A percentile compares a stretch with the other conserved stretches of the same genome.
Conservation (phyloP, 2,113 vertebrate species). For the Lepisosteus osseus region DNA sequence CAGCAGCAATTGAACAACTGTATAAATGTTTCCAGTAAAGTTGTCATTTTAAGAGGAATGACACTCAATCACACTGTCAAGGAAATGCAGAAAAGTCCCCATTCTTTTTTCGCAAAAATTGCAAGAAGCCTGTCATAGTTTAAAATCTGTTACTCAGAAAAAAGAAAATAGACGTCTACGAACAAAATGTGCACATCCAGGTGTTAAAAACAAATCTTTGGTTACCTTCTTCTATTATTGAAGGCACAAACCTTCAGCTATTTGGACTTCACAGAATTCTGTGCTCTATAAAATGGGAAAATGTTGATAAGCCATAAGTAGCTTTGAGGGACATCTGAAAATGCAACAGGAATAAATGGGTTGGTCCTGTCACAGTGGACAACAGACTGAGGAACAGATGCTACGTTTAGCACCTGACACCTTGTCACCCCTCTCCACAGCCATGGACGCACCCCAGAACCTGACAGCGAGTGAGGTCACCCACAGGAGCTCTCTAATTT, state of each 20-base stretch:
- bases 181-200: too few species aligned
- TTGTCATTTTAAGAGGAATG: constrained; percentile 30
- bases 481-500: constrained; percentile 84
- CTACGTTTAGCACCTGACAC: not conserved
- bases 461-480: constrained; percentile 90
- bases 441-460: constrained; percentile 87
- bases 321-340: not conserved
- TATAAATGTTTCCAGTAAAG: constrained; percentile 25
- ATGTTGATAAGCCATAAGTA: not conserved
- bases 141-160: too few species aligned
- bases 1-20: constrained; percentile 31
- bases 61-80: constrained; percentile 30
- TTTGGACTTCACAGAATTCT: not conserved
- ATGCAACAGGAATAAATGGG: not conserved
- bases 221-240: too few species aligned
- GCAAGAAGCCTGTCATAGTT: constrained; percentile 15
- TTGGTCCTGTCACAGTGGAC: not conserved
- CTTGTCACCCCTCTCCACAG: constrained; percentile 49
- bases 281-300: not conserved
- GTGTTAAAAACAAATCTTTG: not conserved
- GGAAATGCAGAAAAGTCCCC: constrained; percentile 1
- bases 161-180: too few species aligned
- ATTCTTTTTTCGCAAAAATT: constrained; percentile 20
- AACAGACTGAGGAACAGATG: not conserved
- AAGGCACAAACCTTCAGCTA: too few species aligned